Base-by-base conservation (phyloP, 2,113 vertebrate genomes). In the Cacatua alba region DNA sequence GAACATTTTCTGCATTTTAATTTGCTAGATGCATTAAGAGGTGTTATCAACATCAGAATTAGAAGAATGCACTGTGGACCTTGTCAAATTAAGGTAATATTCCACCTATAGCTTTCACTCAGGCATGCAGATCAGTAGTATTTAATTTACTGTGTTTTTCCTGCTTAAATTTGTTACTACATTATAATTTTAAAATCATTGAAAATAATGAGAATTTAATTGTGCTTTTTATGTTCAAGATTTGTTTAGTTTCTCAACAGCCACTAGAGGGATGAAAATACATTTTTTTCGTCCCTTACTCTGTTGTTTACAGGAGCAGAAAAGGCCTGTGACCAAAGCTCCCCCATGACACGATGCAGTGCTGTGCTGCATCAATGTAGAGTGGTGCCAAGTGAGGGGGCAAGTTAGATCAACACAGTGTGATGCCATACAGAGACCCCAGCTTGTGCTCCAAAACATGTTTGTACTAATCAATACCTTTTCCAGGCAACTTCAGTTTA, bases 351-450 rank as follows among this genome's bases (percentile, higher is more conserved):
- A 48, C n/a, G 39, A 4, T 5, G 12, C 44, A 26, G 31, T 16
- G 44, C 7, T 0, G 0, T 7, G 4, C 64, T 90, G 51, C 69
- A 71, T n/a, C 8, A 9, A 2, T 3, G 33, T 15, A 41, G 26
- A 19, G 28, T 0, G 53, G 19, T 20, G 35, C 25, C 59, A 65
- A 29, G 21, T 26, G 39, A 76, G 41, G 0, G 1, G 59, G 18
- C 19, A 72, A 44, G 14, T 31, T 13, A n/a, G 49, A 62, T 14
- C 37, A 14, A 26, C 24, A 17, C 3, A 0, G 8, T 18, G 26
- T 0, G 2, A 33, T 43, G 37, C 21, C 29, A 29, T 1, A 3
- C 18, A n/a, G 17, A 17, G 7, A 52, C 1, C 24, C 10, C 69
- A 71, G 46, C 14, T 19, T 23, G 37, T 51, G 28, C 25, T 71